phyloP scores from a whole-genome alignment of 2,113 vertebrate species.

The Heloderma charlesbogerti region DNA sequence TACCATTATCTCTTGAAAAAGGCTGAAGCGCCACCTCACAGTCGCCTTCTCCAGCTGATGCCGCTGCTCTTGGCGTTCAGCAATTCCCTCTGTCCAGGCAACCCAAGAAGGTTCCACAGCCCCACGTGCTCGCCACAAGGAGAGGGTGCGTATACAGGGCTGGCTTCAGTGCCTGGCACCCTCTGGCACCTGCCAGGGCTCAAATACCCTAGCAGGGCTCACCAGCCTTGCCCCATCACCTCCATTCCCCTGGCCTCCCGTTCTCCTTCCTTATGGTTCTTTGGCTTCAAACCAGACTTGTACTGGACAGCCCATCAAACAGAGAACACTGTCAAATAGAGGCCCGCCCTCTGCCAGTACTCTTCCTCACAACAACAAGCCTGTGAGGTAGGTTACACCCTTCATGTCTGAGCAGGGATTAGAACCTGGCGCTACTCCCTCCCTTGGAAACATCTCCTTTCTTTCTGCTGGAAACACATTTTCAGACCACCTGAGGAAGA shows the following conservation, averaged over 20 bases:
- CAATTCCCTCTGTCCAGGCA: constrained; percentile 52
- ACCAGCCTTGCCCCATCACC: no score
- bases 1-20: constrained; percentile 71
- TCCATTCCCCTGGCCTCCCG: no score
- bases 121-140: neutral
- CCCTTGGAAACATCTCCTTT: neutral
- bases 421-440: neutral
- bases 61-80: constrained; percentile 65
- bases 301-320: no score
- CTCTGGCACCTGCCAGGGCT: no score
- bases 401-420: neutral
- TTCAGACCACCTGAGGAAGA: neutral
- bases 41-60: constrained; percentile 56
- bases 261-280: no score
- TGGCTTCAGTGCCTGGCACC: neutral
- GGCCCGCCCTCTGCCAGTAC: no score
- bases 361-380: neutral
- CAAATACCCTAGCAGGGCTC: no score
- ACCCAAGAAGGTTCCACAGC: constrained; percentile 11
- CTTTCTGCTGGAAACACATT: no score
- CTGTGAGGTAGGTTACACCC: neutral
- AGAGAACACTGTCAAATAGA: no score
- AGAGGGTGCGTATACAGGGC: neutral
- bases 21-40: constrained; percentile 62
- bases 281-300: no score